Evolutionary conservation across 92 coral and sea anemone genomes (phyloP).

Genomic region (Meandrina meandrites): DNA sequence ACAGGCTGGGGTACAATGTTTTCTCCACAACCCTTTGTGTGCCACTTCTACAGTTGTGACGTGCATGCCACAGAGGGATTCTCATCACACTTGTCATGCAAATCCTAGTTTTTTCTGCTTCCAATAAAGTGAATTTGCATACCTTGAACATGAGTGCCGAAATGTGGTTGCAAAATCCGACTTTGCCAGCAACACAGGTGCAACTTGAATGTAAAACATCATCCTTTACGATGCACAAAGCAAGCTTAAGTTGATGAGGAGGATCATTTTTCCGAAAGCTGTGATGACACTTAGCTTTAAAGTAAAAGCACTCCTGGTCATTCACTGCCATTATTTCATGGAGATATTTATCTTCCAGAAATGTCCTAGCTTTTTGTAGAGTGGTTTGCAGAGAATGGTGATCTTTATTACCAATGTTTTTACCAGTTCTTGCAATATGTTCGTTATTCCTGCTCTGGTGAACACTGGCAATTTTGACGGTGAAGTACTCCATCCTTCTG

Average conservation of each 20-base stretch:
- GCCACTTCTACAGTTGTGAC: slow-evolving; percentile 51
- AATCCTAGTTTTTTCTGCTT: slow-evolving; percentile 39
- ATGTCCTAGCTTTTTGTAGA: slow-evolving; percentile 58
- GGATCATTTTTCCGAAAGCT: slow-evolving; percentile 43
- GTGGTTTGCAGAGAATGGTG: slow-evolving; percentile 55
- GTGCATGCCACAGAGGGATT: slow-evolving; percentile 48
- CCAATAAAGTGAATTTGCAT: slow-evolving; percentile 46
- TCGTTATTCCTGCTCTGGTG: slow-evolving; percentile 24
- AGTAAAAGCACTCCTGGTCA: slow-evolving; percentile 55
- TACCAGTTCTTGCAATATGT: slow-evolving; percentile 10
- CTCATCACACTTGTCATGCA: slow-evolving; percentile 36
- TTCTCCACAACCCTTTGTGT: slow-evolving; percentile 50
- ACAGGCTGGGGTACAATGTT: slow-evolving; percentile 47
- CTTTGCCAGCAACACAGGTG: slow-evolving; percentile 63
- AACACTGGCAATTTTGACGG: slow-evolving; percentile 30
- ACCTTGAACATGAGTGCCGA: slow-evolving; percentile 49
- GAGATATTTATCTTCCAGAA: slow-evolving; percentile 59
- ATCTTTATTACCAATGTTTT: slow-evolving; percentile 31
- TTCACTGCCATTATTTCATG: slow-evolving; percentile 40
- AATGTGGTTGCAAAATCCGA: slow-evolving; percentile 52
- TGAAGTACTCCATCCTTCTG: slow-evolving; percentile 21
- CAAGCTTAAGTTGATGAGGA: slow-evolving; percentile 49
- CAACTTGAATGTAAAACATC: slow-evolving; percentile 47
- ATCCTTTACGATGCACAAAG: slow-evolving; percentile 46
- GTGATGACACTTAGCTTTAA: slow-evolving; percentile 47